Base-by-base conservation (phyloP, 2,113 vertebrate species). In the Lampris megalopsis region DNA sequence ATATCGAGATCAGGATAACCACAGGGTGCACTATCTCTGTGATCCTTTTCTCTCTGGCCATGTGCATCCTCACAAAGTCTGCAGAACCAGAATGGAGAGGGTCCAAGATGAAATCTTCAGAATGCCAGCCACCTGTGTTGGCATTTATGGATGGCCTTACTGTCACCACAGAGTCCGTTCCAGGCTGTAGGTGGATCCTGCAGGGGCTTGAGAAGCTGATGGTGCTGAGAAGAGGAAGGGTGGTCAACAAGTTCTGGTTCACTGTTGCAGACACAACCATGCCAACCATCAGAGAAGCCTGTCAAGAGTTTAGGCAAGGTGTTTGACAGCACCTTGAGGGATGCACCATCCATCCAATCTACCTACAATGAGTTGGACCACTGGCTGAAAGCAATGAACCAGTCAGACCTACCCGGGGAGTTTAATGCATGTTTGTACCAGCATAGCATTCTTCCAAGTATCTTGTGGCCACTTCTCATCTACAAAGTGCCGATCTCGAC, bases 291-390 rank as follows among this genome's bases (percentile, higher is more conserved):
- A 63, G 1, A 4, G 53, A 54, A 13, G 13, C 53, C 53, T 11
- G 53, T 54, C n/a, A 54, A 54, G 53, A 54, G 53, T 13, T 13
- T 54, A n/a, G 53, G 53, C 9, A 54, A 54, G 53, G 53, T 54
- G 9, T 54, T 70, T 69, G 65, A 71, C 52, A 64, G 65, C 45
- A 61, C 49, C 40, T 9, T 80, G 52, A 81, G 45, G 24, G 54
- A 73, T 37, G 49, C 63, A 62, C n/a, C 56, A 73, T 72, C 70
- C 24, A 79, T 68, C 56, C 66, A 75, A 59, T 37, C 24, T 24
- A 24, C 24, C 24, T 24, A 24, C 24, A 54, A 45, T 38, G 36
- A 71, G 48, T 45, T 77, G 40, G 40, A 71, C 43, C 50, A 58
- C 37, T 70, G 68, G 75, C 43, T 75, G 53, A 57, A 65, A 48